Percentiles rank a stretch among this genome's conserved stretches.
Conservation (phyloP, 2,888 invertebrate species). For the Venusia cambrica region DNA sequence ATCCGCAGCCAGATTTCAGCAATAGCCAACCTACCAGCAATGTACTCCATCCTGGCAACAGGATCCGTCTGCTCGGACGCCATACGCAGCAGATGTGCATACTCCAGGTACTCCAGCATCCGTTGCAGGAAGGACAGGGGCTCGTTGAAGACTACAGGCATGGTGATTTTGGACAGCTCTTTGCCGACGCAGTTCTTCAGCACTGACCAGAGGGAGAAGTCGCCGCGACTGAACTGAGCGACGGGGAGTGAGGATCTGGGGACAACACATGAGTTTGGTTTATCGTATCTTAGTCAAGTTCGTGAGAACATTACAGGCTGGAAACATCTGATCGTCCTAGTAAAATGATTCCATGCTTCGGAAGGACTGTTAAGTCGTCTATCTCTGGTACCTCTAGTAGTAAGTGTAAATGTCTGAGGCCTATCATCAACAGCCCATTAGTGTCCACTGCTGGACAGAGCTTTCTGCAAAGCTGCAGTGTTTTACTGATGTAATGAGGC, state of each 20-base stretch:
- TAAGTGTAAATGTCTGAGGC: no score
- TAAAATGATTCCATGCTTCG: no score
- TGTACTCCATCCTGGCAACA: constrained; percentile 89
- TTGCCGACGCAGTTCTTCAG: constrained; percentile 95
- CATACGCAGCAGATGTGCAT: constrained; percentile 86
- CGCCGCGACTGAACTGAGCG: constrained; percentile 87
- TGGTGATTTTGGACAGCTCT: constrained; percentile 97
- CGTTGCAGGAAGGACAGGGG: constrained; percentile 97
- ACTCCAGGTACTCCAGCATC: constrained; percentile 97
- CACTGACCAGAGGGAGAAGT: constrained; percentile 94
- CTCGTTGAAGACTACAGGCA: constrained; percentile 98
- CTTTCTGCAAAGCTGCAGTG: no score
- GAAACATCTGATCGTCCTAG: no score
- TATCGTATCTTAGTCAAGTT: not conserved
- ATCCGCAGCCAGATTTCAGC: no score
- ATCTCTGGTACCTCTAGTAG: no score
- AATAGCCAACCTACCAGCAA: constrained; percentile 84
- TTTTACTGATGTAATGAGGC: no score
- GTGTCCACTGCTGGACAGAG: no score
- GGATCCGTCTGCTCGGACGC: constrained; percentile 91
- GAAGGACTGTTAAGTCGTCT: no score
- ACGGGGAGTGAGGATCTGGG: constrained; percentile 85
- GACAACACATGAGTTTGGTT: constrained; percentile 29
- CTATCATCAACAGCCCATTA: no score
- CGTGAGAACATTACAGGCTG: no score